Evolutionary conservation across 2,888 invertebrate species (phyloP).

Genomic region (Lomographa bimaculata): DNA sequence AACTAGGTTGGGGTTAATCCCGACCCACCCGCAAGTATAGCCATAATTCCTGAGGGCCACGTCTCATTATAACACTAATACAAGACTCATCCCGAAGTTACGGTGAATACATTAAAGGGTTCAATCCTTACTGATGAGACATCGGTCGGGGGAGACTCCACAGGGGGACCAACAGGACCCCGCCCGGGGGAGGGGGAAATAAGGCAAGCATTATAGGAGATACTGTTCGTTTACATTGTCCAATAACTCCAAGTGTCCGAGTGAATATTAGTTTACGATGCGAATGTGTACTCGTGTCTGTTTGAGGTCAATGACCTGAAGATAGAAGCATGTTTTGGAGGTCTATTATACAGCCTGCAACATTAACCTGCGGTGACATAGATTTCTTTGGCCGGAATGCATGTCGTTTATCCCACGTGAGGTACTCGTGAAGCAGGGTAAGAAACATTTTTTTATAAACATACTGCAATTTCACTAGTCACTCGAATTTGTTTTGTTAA

Average conservation of each 20-base stretch:
- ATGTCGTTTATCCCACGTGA: no score
- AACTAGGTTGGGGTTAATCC: slow-evolving; percentile 78
- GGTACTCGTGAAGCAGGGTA: no score
- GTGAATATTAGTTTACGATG: slow-evolving; percentile 81
- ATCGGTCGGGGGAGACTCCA: slow-evolving; percentile 71
- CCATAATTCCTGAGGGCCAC: slow-evolving; percentile 82
- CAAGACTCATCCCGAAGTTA: slow-evolving; percentile 83
- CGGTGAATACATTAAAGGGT: slow-evolving; percentile 84
- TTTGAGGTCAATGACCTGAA: slow-evolving; percentile 3
- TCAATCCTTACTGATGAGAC: slow-evolving; percentile 83
- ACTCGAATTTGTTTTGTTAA: no score
- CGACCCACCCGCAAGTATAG: slow-evolving; percentile 72
- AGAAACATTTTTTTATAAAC: no score
- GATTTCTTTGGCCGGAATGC: no score
- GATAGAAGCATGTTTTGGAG: no score
- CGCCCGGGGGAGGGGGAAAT: slow-evolving; percentile 71
- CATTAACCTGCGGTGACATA: no score
- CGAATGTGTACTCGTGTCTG: slow-evolving; percentile 48
- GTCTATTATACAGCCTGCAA: no score
- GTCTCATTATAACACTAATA: slow-evolving; percentile 84
- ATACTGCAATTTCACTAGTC: no score
- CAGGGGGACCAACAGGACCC: slow-evolving; percentile 66
- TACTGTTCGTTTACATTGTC: slow-evolving; percentile 85
- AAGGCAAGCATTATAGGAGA: slow-evolving; percentile 83
- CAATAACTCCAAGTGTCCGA: slow-evolving; percentile 84